Base-by-base conservation (phyloP, 2,113 vertebrate genomes). In the Trichomycterus rosablanca region DNA sequence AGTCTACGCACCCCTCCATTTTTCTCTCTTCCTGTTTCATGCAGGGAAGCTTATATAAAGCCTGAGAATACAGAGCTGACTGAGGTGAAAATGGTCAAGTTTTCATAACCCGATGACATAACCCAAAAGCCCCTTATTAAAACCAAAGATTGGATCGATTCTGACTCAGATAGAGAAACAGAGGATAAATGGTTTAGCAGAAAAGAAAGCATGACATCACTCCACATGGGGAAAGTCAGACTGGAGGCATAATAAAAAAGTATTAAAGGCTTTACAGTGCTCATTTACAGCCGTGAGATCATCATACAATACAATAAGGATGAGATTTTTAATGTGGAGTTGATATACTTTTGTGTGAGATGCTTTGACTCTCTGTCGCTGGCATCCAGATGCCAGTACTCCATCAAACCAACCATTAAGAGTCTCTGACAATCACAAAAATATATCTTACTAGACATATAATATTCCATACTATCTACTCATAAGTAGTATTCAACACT, bases 201-300 rank as follows among this genome's bases (percentile, higher is more conserved):
- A 52, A 46, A 20, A 52, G 14, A 23, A 39, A 28, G 39, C 53
- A 48, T 72, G 45, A 67, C 59, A 67, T 67, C 59, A 72, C 39
- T 42, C 11, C 52, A 32, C 24, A 63, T 46, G 23, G 32, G 54
- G 23, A 56, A 35, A 24, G 34, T 19, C 4, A 23, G 20, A 28
- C 39, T 32, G 32, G 46, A 16, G 3, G 30, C 9, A 45, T 11
- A 32, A 15, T 35, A 45, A 11, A 26, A 55, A 55, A 45, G 42
- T 59, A n/a, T n/a, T n/a, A n/a, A n/a, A n/a, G n/a, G 56, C 56
- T 59, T 45, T 45, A n/a, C 15, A 55, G 30, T 28, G 30, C 32
- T 46, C 32, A 57, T 67, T n/a, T 63, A 56, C 16, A 62, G 16
- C 45, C 51, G 15, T 57, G 30, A 67, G 53, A 48, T 56, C 51